These are phyloP conservation scores for Ctena decussata DNA, from an alignment of 2,888 invertebrate species.

Conservation along the genomic window DNA sequence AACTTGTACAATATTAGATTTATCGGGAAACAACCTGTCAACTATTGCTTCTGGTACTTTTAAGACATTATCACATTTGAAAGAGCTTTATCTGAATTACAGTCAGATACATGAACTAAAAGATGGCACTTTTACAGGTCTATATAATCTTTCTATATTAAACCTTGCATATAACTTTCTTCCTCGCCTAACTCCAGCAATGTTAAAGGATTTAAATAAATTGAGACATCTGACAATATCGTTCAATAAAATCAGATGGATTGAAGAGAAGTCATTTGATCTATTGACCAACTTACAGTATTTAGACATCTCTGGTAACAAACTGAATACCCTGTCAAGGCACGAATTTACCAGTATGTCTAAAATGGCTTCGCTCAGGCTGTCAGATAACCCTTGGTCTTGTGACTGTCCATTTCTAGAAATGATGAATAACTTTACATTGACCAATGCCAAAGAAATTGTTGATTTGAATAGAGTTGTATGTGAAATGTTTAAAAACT, in stretches of 20 bases:
- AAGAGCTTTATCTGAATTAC: neutral
- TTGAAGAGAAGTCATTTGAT: slow-evolving; percentile 56
- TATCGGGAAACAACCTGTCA: neutral
- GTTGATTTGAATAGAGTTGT: slow-evolving; percentile 2
- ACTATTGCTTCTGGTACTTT: neutral
- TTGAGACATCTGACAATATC: slow-evolving; percentile 60
- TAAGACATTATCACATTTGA: neutral
- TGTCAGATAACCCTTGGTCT: slow-evolving; percentile 61
- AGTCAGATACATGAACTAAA: slow-evolving; percentile 17
- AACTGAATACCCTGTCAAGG: slow-evolving; percentile 50
- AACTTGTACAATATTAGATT: neutral
- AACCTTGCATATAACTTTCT: slow-evolving; percentile 46
- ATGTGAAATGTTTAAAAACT: neutral
- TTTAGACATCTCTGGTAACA: slow-evolving; percentile 62
- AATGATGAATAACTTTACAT: slow-evolving; percentile 5
- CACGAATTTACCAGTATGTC: slow-evolving; percentile 42
- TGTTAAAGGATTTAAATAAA: slow-evolving; percentile 63
- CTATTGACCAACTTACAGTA: slow-evolving; percentile 52
- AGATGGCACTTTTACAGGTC: slow-evolving; percentile 26
- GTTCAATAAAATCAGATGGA: slow-evolving; percentile 56
- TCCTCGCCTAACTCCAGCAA: slow-evolving; percentile 47
- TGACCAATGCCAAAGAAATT: neutral
- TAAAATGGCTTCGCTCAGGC: slow-evolving; percentile 44
- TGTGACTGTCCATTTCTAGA: slow-evolving; percentile 62
- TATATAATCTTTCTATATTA: slow-evolving; percentile 16